Percentiles rank a stretch among this genome's conserved stretches.
Conservation (phyloP, 2,797 vertebrate species). For the Zalophus californianus region DNA sequence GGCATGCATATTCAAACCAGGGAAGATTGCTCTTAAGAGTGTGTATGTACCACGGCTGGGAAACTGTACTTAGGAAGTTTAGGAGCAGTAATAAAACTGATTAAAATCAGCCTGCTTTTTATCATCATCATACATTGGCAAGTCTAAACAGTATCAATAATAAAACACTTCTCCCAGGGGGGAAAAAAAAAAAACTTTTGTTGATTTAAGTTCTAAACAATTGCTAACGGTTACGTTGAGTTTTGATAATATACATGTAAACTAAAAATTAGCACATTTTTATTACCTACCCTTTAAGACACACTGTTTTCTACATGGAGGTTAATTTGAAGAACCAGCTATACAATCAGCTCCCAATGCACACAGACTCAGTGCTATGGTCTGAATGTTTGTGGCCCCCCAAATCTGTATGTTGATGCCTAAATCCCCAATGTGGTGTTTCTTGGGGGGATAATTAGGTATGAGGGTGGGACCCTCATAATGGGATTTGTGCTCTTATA, state of each 20-base stretch:
- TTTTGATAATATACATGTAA: not conserved
- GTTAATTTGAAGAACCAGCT: not conserved
- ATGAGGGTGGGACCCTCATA: not conserved
- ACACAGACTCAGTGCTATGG: not conserved
- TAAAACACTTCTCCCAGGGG: not conserved
- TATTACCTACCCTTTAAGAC: not conserved
- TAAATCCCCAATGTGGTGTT: not conserved
- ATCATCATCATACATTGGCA: not conserved
- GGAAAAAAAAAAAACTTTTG: not conserved
- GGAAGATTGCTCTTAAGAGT: not conserved
- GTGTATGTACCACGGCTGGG: not conserved
- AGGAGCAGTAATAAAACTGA: not conserved
- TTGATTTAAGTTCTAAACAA: slow-evolving; percentile 35
- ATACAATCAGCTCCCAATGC: not conserved
- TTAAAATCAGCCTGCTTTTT: not conserved
- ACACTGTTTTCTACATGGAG: not conserved
- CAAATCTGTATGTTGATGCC: not conserved
- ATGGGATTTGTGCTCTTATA: not conserved
- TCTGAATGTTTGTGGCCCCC: not conserved
- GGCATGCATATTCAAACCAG: not conserved
- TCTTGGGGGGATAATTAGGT: not conserved
- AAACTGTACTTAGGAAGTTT: not conserved
- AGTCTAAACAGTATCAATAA: slow-evolving; percentile 9
- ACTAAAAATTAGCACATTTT: not conserved
- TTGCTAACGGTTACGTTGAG: not conserved